A percentile compares a stretch with the other conserved stretches of the same genome.
phyloP scores from a whole-genome alignment of 2,113 vertebrate genomes.

The Calidris pygmaea region DNA sequence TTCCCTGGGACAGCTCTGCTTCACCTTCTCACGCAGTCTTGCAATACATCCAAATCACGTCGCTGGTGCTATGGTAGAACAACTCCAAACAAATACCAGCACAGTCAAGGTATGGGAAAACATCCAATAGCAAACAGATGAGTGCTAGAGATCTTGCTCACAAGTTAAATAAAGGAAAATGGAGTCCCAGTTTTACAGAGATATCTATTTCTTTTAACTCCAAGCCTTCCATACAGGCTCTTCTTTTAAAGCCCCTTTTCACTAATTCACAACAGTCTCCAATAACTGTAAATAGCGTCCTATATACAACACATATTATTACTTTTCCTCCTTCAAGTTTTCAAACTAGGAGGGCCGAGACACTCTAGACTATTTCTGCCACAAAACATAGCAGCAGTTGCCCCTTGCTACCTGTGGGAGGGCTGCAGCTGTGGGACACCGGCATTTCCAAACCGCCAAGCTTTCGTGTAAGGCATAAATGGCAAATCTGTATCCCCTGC shows the following conservation, averaged over 20 bases:
- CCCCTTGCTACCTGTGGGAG: not conserved
- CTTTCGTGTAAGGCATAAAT: not conserved
- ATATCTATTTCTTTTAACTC: not conserved
- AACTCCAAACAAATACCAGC: not conserved
- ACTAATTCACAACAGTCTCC: not conserved
- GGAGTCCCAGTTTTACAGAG: not conserved
- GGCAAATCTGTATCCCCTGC: not conserved
- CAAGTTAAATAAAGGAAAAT: not conserved
- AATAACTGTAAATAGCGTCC: not conserved
- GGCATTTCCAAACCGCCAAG: not conserved
- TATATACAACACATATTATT: not conserved
- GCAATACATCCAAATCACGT: not conserved
- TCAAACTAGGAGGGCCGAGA: not conserved
- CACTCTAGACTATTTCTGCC: not conserved
- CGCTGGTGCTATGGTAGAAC: not conserved
- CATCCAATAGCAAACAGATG: not conserved
- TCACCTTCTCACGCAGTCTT: not conserved
- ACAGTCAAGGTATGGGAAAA: not conserved
- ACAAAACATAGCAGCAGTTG: not conserved
- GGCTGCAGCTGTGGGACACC: not conserved
- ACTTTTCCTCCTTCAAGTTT: not conserved
- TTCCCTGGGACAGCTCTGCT: not conserved
- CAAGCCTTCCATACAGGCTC: not conserved
- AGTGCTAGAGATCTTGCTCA: not conserved
- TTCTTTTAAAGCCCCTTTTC: not conserved